Evolutionary conservation across 1,140 invertebrate genomes (phyloP), one percentile per base, ranked within the genome.

Genomic region (Ips nitidus): DNA sequence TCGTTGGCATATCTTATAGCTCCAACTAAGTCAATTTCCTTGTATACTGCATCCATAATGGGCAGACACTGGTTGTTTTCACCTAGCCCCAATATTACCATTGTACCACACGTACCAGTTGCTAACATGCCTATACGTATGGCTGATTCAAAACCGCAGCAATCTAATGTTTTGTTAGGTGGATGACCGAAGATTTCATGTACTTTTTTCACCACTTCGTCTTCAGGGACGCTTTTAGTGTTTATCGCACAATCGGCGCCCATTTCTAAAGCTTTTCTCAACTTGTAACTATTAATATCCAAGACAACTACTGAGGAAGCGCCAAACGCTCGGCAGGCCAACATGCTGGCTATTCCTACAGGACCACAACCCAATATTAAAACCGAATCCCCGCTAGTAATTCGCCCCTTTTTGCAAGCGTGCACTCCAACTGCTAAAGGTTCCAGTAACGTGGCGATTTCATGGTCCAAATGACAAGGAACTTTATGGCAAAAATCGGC

Each of bases 401-500:
- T 85, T 3, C 85, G 85, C 3, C 88, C 94, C 58, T 93, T 85
- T 68, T 89, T 85, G 76, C 94, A 97, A 45, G 93, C 94, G 81
- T 97, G 94, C 0, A 98, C 92, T n/a, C 89, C 95, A 38, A 97
- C 94, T 0, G 94, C 90, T 6, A 98, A 80, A 0, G 96, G 95
- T 77, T 98, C 95, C 43, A 97, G 78, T 1, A 98, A 76, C 1
- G 95, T 95, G 39, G 93, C 95, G 82, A 98, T 94, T 80, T 97
- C 95, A 79, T 94, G 86, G 8, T 85, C 85, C 2, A 98, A 88
- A 81, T 95, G 84, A 75, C 95, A 90, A 0, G 95, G 95, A 39
- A 98, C 80, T 80, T 94, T 94, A 84, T 87, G 94, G 77, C 94
- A 96, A 81, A 95, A 97, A 82, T 96, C 93, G 7, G 94, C 94